Evolutionary conservation across 1,140 invertebrate genomes (phyloP).

Genomic region (Drepana arcuata): DNA sequence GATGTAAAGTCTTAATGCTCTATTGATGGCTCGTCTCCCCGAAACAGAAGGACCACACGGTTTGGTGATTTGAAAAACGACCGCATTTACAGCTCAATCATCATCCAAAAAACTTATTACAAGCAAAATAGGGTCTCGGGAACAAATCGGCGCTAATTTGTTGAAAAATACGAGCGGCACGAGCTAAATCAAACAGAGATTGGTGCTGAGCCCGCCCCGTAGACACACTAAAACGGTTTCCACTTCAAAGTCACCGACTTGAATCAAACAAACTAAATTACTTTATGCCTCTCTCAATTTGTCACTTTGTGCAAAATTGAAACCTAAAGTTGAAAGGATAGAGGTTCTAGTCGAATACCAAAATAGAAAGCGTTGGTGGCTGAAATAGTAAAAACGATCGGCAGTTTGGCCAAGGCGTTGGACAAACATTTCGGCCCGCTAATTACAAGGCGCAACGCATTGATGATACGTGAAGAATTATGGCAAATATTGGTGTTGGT

Average conservation of each 20-base stretch:
- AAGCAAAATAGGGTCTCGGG: constrained; percentile 4
- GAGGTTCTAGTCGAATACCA: too few relatives aligned
- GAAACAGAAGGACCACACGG: constrained; percentile 12
- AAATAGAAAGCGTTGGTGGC: neutral
- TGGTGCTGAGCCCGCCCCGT: constrained; percentile 8
- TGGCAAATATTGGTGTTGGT: constrained; percentile 14
- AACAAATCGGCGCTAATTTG: constrained; percentile 28
- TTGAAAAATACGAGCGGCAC: constrained; percentile 19
- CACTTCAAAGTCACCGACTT: constrained; percentile 15
- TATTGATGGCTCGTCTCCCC: too few relatives aligned
- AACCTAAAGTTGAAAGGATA: too few relatives aligned
- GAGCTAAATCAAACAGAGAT: constrained; percentile 23
- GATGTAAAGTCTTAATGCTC: too few relatives aligned
- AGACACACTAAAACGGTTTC: constrained; percentile 6
- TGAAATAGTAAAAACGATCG: neutral
- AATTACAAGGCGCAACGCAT: constrained; percentile 19
- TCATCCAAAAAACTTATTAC: constrained; percentile 15
- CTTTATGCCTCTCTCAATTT: too few relatives aligned
- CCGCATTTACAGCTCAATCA: constrained; percentile 15
- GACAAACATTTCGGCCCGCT: constrained; percentile 24
- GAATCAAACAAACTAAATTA: too few relatives aligned
- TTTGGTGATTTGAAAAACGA: constrained; percentile 9
- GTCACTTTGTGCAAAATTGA: too few relatives aligned
- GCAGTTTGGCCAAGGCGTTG: constrained; percentile 7
- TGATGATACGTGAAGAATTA: constrained; percentile 3